Base-by-base conservation (phyloP, 2,888 invertebrate species). In the Orchesella flavescens region DNA sequence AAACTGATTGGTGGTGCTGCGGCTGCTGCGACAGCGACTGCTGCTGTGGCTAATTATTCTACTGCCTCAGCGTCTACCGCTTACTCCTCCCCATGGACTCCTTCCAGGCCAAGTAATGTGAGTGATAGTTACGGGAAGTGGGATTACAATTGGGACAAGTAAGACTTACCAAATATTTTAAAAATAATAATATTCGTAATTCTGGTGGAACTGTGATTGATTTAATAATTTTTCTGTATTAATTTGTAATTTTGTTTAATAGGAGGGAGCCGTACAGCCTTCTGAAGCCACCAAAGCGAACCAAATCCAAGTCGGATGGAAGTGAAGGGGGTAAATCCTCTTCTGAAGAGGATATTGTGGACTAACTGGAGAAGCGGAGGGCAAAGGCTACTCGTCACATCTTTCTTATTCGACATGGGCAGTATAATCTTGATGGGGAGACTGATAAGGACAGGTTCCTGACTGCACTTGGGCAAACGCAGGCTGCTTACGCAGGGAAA, bases 331-430 rank as follows among this genome's bases (percentile, higher is more conserved):
- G 7, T 34, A 23, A 15, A 10, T 7, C 72, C 0, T 69, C 83
- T 89, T 87, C 19, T 93, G 94, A 82, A 7, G 92, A 95, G 57
- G 94, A 95, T 89, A 91, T 92, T 74, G 94, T 95, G 89, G 93
- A 93, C 88, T 92, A 93, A 83, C 88, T 93, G 43, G 94, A 94
- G 87, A 92, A 93, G 78, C 90, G 91, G 0, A 93, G 92, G 87
- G 91, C 93, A 0, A 92, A 90, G 87, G 94, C 94, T 0, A 92
- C 93, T 0, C 91, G 98, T 17, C 96, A 98, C 90, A 90, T 99
- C 73, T 93, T 98, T 88, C 92, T 99, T 17, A 94, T 99, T 83
- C 92, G 99, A 57, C 99, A 99, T 90, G 99, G 99, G 0, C 99
- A 99, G 90, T 99, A 99, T 90, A 93, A 96, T 89, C 90, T 94